phyloP scores from a whole-genome alignment of 2,797 vertebrate genomes.

The Enoplosus armatus region DNA sequence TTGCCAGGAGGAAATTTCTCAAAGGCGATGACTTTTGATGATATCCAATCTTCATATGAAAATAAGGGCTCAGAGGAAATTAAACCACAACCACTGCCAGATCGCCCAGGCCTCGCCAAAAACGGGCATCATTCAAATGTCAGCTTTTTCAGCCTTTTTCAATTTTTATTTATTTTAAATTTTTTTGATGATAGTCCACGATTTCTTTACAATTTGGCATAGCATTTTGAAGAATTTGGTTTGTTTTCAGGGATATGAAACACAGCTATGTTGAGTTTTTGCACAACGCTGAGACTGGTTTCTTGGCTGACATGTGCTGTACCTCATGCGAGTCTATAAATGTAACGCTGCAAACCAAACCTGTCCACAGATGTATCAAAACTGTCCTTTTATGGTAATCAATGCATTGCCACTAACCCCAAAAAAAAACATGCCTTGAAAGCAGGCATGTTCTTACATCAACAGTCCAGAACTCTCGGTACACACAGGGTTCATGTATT shows the following conservation, averaged over 20 bases:
- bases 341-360: not conserved
- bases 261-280: not conserved
- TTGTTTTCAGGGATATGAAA: conserved; percentile 12
- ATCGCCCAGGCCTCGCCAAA: conserved; percentile 28
- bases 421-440: not conserved
- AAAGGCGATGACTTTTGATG: conserved; percentile 68
- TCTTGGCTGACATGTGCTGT: not conserved
- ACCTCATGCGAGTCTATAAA: not conserved
- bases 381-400: not conserved
- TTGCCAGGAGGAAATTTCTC: conserved; percentile 59
- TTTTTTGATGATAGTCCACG: not conserved
- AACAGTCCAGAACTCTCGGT: not conserved
- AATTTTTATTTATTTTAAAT: conserved; percentile 3
- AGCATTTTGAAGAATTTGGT: not conserved
- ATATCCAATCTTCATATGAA: conserved; percentile 62
- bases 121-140: conserved; percentile 49
- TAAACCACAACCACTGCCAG: conserved; percentile 30
- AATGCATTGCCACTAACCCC: not conserved
- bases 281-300: not conserved
- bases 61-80: conserved; percentile 64
- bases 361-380: not conserved
- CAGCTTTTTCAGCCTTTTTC: conserved; percentile 25
- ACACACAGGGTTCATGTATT: not conserved
- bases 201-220: conserved; percentile 9
- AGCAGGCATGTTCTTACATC: not conserved